Evolutionary conservation across 2,797 vertebrate species (phyloP), one percentile per base, ranked within the genome.

Genomic region (Passerculus sandwichensis): DNA sequence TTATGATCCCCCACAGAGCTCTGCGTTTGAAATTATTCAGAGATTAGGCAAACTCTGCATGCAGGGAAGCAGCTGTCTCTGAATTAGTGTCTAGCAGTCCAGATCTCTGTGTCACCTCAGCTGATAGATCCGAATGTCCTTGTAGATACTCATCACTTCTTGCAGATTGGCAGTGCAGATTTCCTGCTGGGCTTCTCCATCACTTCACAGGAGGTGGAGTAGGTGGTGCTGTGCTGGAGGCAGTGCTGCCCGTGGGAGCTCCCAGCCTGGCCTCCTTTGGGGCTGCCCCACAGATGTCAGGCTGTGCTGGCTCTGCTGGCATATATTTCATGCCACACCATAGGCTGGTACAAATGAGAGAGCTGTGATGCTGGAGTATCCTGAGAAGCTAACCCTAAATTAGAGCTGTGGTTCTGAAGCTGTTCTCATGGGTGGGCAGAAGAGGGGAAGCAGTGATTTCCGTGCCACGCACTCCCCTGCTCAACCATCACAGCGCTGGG

Each of bases 351-450:
- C 77, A 48, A 95, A 75, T 77, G 93, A 78, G 91, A 94, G 85
- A 44, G 51, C 30, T 85, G 51, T 48, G 86, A 57, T 93, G 84
- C 73, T 79, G 81, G 17, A 80, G 48, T 62, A 34, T 69, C 51
- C 51, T 30, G 61, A 79, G 91, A 48, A 84, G 56, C 80, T 87
- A 80, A 78, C 87, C 48, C 48, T 82, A 67, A 92, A 82, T 95
- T 88, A 90, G 85, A 70, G 75, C 34, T 75, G 57, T 80, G 61
- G 65, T 89, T 95, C 92, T 77, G 54, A 87, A 77, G 50, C 57
- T 61, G 21, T 70, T 94, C 38, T 72, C 21, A 15, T 27, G 42
- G 38, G 40, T 67, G 32, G 44, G 67, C 67, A 75, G 64, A 67
- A 61, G 11, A 72, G 53, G 32, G 69, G 67, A 42, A 57, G 60